phyloP scores from a whole-genome alignment of 2,113 vertebrate species.

The Brachirus orientalis region DNA sequence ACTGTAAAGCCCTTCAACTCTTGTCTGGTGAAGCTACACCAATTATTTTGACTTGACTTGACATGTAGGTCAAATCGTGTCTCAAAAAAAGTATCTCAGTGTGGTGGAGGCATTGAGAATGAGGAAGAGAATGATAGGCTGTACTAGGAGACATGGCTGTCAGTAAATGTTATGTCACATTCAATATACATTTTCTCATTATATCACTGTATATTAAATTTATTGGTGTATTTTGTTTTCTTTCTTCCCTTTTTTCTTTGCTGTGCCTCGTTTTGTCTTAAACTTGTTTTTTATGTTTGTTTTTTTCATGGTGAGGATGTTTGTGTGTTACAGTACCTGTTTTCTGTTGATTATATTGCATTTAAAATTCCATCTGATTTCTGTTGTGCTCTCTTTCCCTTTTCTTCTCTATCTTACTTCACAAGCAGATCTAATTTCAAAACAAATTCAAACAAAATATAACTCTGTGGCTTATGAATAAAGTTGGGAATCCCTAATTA shows the following conservation, averaged over 20 bases:
- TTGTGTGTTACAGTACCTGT: too few relatives aligned
- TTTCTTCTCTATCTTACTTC: background rate
- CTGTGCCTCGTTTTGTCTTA: too few relatives aligned
- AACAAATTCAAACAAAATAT: constrained; percentile 19
- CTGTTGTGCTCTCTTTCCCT: too few relatives aligned
- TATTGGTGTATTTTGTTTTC: background rate
- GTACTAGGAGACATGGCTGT: background rate
- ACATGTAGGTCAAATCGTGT: constrained; percentile 43
- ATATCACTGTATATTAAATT: background rate
- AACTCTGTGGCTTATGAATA: constrained; percentile 38
- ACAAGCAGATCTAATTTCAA: constrained; percentile 20
- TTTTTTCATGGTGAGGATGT: too few relatives aligned
- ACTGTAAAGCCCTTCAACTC: constrained; percentile 8
- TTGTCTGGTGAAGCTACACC: constrained; percentile 11
- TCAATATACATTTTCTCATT: too few relatives aligned
- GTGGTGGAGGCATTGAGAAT: background rate
- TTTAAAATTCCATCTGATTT: too few relatives aligned
- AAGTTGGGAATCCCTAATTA: constrained; percentile 48
- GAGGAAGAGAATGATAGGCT: background rate
- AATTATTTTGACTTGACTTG: constrained; percentile 52
- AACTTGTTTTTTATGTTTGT: too few relatives aligned
- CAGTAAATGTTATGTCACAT: background rate
- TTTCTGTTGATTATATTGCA: too few relatives aligned
- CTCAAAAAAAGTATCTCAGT: background rate
- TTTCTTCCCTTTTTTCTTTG: background rate